phyloP scores from a whole-genome alignment of 2,888 invertebrate genomes.

The Pachycephus smyrnensis region DNA sequence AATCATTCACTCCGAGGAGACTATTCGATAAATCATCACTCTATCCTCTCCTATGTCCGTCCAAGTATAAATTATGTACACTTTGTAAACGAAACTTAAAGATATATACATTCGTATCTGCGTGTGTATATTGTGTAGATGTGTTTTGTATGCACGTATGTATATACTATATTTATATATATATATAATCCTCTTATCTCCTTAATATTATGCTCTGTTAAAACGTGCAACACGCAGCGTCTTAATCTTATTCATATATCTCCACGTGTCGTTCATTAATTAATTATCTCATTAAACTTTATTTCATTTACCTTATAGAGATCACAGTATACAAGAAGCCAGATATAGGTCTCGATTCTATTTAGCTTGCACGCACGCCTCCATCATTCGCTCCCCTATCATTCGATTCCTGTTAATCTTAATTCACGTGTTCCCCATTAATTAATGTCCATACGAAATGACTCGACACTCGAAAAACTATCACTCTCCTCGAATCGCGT shows the following conservation, averaged over 20 bases:
- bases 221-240: conserved; percentile 29
- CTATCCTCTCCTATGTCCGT: conserved; percentile 22
- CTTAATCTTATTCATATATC: conserved; percentile 30
- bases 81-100: conserved; percentile 45
- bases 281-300: conserved; percentile 47
- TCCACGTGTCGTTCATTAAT: conserved; percentile 33
- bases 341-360: conserved; percentile 61
- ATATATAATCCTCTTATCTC: conserved; percentile 38
- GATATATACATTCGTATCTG: conserved; percentile 26
- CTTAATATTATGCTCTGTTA: conserved; percentile 46
- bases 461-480: not conserved
- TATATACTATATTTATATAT: conserved; percentile 23
- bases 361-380: conserved; percentile 22
- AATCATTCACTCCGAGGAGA: not conserved
- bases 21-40: not conserved
- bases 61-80: conserved; percentile 59
- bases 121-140: conserved; percentile 20
- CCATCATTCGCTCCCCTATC: conserved; percentile 38
- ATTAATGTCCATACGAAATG: conserved; percentile 18
- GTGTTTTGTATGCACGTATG: not conserved
- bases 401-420: not conserved
- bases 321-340: conserved; percentile 67
- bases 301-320: conserved; percentile 61
- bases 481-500: not conserved
- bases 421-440: conserved; percentile 23